Conservation (phyloP, 2,113 vertebrate genomes). For the Sciurus niger region DNA sequence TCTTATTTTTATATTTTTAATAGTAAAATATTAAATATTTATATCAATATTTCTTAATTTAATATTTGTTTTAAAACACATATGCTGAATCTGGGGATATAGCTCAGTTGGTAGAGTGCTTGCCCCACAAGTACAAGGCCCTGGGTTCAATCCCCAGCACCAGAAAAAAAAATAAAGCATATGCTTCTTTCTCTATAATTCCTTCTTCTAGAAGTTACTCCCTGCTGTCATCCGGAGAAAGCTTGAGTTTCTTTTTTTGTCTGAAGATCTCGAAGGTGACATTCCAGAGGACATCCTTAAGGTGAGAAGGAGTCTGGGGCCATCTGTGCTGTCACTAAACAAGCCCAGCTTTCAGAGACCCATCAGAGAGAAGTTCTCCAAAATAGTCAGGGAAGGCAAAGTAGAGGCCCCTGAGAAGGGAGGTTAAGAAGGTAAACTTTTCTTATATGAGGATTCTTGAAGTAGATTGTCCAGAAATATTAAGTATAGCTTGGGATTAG, state of each 20-base stretch:
- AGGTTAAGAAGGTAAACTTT: slow-evolving; percentile 17
- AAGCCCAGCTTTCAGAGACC: background rate
- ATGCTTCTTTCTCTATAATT: slow-evolving; percentile 35
- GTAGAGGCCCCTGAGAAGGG: background rate
- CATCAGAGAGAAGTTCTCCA: background rate
- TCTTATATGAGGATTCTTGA: slow-evolving; percentile 41
- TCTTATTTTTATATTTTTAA: background rate
- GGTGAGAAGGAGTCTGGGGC: slow-evolving; percentile 83
- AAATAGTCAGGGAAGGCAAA: background rate
- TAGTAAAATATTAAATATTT: too few relatives aligned
- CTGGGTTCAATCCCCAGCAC: too few relatives aligned
- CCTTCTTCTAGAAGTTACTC: slow-evolving; percentile 86
- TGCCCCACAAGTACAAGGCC: too few relatives aligned
- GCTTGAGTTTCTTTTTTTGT: slow-evolving; percentile 94
- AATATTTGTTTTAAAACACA: background rate
- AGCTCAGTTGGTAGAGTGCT: too few relatives aligned
- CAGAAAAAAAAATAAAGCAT: background rate
- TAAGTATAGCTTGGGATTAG: background rate
- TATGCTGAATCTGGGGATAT: background rate
- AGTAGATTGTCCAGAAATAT: slow-evolving; percentile 5
- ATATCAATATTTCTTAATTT: too few relatives aligned
- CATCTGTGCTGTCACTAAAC: background rate
- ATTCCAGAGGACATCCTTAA: slow-evolving; percentile 90
- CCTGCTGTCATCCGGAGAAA: slow-evolving; percentile 88
- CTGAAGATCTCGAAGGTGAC: slow-evolving; percentile 93